phyloP scores from a whole-genome alignment of 2,113 vertebrate species.

The Phalacrocorax aristotelis region DNA sequence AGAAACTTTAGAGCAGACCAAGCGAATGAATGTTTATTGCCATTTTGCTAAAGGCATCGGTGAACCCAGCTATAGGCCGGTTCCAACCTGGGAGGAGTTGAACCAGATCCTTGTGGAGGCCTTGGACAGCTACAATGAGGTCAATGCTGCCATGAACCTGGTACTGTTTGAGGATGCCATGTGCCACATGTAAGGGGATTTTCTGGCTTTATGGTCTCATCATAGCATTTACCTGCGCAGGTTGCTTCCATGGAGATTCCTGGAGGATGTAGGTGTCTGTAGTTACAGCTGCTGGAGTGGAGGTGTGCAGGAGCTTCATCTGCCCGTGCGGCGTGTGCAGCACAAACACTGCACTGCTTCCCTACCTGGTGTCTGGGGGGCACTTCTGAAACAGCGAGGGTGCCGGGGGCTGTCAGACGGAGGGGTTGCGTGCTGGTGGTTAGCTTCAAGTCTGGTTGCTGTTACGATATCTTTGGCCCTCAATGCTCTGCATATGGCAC shows the following conservation, averaged over 20 bases:
- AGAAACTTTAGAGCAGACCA: constrained; percentile 75
- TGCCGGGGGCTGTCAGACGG: neutral
- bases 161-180: constrained; percentile 96
- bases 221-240: neutral
- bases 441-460: neutral
- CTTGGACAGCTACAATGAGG: constrained; percentile 89
- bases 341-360: neutral
- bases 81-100: constrained; percentile 84
- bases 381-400: neutral
- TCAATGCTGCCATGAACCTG: constrained; percentile 88
- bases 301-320: neutral
- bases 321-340: neutral
- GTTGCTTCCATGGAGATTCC: neutral
- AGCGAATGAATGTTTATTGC: constrained; percentile 85
- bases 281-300: neutral
- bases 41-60: constrained; percentile 86
- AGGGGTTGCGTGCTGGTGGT: neutral
- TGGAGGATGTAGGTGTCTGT: neutral
- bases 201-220: neutral
- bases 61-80: constrained; percentile 85
- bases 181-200: constrained; percentile 85
- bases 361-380: neutral
- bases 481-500: neutral
- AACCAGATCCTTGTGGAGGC: constrained; percentile 84
- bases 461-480: neutral